Evolutionary conservation across 1,140 invertebrate species (phyloP), one percentile per base, ranked within the genome.

Genomic region (Tribolium castaneum): DNA sequence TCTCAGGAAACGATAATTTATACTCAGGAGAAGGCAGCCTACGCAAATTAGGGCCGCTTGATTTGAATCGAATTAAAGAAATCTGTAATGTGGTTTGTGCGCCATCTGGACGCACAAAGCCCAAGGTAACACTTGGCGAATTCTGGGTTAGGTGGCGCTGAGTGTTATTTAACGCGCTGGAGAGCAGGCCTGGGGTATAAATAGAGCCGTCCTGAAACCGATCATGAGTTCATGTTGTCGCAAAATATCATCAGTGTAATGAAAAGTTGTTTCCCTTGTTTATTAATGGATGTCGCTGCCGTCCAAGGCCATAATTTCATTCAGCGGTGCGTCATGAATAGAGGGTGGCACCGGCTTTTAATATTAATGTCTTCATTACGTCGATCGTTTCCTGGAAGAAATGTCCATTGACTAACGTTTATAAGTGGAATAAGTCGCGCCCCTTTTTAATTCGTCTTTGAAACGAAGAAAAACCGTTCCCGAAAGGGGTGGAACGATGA

Each of bases 341-440:
- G 30, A 35, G 59, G 59, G 59, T 35, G 59, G 59, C 30, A 14
- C 59, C 6, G 54, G 54, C 22, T 59, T 45, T 19, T 25, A 59
- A 59, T 59, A 59, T 59, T 59, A 59, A 59, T 59, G 54, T 59
- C 54, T 59, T 59, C 54, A 59, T 59, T 59, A 59, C 51, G 51
- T 59, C 54, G 54, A 59, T 59, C 54, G 54, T 14, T 35, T 34
- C 25, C n/a, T 14, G 59, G 30, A 66, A 35, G 30, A 66, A 66
- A 25, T 52, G 51, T 52, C 51, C 51, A 19, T 52, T 52, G 39
- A 45, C 9, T 45, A 45, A 45, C n/a, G 39, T 45, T 45, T 45
- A 59, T n/a, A 16, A 16, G 52, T 25, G 10, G 19, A 59, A 59
- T 10, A 19, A n/a, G 54, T n/a, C 54, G 22, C 14, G 7, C 10